These are phyloP conservation scores for Ceratitis capitata DNA, from an alignment of 1,140 invertebrate species.

Conservation along the genomic window DNA sequence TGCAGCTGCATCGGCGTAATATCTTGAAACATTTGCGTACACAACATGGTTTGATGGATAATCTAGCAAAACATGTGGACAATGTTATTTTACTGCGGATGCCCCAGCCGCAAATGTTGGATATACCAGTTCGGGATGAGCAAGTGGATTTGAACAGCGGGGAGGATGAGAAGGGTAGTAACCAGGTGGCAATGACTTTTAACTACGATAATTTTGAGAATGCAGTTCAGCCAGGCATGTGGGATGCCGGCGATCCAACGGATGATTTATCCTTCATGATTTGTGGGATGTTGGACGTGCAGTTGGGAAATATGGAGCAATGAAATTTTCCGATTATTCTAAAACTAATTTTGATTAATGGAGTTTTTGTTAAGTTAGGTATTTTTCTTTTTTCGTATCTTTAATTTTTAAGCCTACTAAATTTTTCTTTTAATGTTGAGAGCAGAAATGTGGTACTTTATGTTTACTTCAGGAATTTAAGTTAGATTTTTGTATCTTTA, in stretches of 20 bases:
- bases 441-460: too few species aligned
- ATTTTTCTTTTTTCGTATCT: background rate
- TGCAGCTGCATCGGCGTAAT: conserved; percentile 41
- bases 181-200: conserved; percentile 16
- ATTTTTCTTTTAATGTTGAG: background rate
- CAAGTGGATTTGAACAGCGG: conserved; percentile 7
- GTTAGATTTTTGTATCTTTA: background rate
- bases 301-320: conserved; percentile 9
- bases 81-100: conserved; percentile 38
- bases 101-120: background rate
- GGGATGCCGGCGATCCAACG: conserved; percentile 8
- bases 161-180: background rate
- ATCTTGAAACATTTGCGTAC: conserved; percentile 42
- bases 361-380: too few species aligned
- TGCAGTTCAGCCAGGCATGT: background rate
- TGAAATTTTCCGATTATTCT: too few species aligned
- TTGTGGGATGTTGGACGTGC: conserved; percentile 42
- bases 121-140: background rate
- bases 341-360: too few species aligned
- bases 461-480: background rate
- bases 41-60: conserved; percentile 38
- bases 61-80: conserved; percentile 36
- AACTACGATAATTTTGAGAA: background rate
- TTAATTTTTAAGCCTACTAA: background rate
- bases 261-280: conserved; percentile 45